Percentiles rank a stretch among this genome's conserved stretches.
Conservation (phyloP, 2,797 vertebrate species). For the Steatocranus sp. region DNA sequence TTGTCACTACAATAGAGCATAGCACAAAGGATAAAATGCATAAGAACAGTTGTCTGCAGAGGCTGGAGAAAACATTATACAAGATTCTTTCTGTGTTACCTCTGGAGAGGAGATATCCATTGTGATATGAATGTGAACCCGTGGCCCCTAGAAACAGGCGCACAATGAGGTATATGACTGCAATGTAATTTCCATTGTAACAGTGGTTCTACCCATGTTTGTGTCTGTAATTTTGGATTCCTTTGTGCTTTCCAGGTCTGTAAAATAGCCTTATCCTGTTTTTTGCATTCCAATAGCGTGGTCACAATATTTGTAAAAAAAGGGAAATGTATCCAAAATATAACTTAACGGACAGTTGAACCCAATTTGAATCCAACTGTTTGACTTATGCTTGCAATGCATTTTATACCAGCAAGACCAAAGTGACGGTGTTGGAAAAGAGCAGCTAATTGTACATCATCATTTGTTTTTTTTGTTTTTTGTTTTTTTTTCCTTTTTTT, state of each 20-base stretch:
- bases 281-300: accelerated
- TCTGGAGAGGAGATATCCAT: not conserved
- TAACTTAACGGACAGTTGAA: not conserved
- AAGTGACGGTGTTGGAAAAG: not conserved
- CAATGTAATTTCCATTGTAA: not conserved
- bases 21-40: not conserved
- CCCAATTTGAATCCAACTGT: not conserved
- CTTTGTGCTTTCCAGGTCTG: not conserved
- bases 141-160: not conserved
- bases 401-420: not conserved
- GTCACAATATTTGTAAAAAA: not conserved
- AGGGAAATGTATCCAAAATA: not conserved
- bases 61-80: not conserved
- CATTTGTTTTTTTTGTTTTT: no score
- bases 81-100: not conserved
- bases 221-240: not conserved
- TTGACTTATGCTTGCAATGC: not conserved
- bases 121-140: not conserved
- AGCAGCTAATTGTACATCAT: not conserved
- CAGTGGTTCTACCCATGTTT: not conserved
- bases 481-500: no score
- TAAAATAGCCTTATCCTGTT: not conserved
- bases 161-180: not conserved
- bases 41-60: not conserved
- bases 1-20: not conserved